phyloP scores from a whole-genome alignment of 2,113 vertebrate genomes.

The Cochlearius cochlearius region DNA sequence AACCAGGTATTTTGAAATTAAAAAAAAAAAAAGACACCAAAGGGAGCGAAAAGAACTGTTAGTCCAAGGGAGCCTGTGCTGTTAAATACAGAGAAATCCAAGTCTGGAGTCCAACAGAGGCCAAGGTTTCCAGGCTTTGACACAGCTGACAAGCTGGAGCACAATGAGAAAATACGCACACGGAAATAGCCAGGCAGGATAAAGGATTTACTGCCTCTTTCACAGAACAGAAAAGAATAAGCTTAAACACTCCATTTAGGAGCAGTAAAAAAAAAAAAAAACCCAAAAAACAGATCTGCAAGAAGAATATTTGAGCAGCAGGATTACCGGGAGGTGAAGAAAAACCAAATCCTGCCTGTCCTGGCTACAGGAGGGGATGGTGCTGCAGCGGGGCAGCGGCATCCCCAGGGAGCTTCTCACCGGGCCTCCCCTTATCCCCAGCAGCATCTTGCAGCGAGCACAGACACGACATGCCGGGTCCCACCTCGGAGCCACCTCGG shows the following conservation, averaged over 20 bases:
- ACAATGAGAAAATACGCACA: slow-evolving; percentile 22
- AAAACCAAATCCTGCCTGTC: neutral
- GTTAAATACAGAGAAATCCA: slow-evolving; percentile 45
- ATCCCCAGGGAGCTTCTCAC: neutral
- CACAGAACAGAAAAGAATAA: slow-evolving; percentile 58
- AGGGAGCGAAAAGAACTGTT: neutral
- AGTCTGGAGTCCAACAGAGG: slow-evolving; percentile 25
- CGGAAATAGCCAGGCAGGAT: slow-evolving; percentile 59
- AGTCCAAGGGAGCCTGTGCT: neutral
- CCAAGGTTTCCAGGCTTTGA: slow-evolving; percentile 49
- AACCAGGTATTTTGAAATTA: neutral
- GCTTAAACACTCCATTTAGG: slow-evolving; percentile 56
- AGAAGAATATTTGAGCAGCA: slow-evolving; percentile 12
- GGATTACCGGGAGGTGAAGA: slow-evolving; percentile 21
- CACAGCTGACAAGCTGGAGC: slow-evolving; percentile 47
- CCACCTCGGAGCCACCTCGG: neutral
- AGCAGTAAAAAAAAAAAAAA: neutral
- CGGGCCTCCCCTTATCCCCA: neutral
- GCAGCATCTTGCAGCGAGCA: neutral
- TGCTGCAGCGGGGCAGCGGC: neutral
- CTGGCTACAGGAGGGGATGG: neutral
- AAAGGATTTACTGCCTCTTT: slow-evolving; percentile 64
- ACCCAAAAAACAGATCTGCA: neutral
- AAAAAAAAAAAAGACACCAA: neutral
- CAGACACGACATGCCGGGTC: too few species aligned